Evolutionary conservation across 64 coral and sea anemone genomes (phyloP).

Genomic region (Exaiptasia diaphana): DNA sequence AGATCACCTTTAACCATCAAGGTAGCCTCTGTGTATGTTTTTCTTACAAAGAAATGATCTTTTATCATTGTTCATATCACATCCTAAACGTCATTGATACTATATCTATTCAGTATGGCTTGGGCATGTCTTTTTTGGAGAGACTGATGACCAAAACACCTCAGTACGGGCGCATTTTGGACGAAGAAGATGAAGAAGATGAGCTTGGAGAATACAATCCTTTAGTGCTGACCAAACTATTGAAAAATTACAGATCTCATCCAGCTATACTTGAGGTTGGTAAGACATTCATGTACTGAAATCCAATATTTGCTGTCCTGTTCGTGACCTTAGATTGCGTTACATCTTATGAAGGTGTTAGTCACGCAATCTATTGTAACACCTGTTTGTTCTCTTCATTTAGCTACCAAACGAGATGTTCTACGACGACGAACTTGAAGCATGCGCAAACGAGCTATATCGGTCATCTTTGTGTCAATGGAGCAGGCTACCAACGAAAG

Average conservation of each 20-base stretch:
- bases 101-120: constrained; percentile 34
- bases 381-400: not conserved
- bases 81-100: too few relatives aligned
- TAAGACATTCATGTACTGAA: not conserved
- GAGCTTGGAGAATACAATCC: constrained; percentile 66
- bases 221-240: constrained; percentile 56
- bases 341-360: not conserved
- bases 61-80: too few relatives aligned
- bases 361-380: not conserved
- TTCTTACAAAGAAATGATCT: not conserved
- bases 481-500: constrained; percentile 51
- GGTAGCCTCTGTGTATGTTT: constrained; percentile 12
- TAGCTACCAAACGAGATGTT: constrained; percentile 69
- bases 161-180: constrained; percentile 45
- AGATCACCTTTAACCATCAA: constrained; percentile 72
- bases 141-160: constrained; percentile 69
- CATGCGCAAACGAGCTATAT: constrained; percentile 36
- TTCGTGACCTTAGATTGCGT: too few relatives aligned
- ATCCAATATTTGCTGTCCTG: not conserved
- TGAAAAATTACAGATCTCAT: constrained; percentile 81
- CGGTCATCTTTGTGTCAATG: constrained; percentile 49
- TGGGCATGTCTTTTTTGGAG: constrained; percentile 69
- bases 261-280: constrained; percentile 66
- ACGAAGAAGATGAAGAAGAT: constrained; percentile 55
- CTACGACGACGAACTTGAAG: constrained; percentile 62